Evolutionary conservation across 2,888 invertebrate species (phyloP), one percentile per base, ranked within the genome.

Genomic region (Campoplex nolae): DNA sequence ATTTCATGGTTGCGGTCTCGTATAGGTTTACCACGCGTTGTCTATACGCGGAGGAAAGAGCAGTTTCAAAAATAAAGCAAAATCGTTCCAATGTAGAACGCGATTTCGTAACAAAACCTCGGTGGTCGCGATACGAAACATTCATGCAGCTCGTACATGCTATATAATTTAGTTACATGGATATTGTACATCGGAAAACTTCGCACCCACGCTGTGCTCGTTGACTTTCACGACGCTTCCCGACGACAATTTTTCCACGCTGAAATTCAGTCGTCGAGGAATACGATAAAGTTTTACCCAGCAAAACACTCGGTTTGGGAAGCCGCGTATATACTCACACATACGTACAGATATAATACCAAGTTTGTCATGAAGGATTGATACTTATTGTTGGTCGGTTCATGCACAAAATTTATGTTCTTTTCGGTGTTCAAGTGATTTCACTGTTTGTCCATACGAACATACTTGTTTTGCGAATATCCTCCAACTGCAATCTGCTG

Each of bases 1-100:
- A 92, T 92, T 93, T 92, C 91, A 93, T 91, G 89, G 89, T 88
- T 80, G 74, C 76, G 84, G 51, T 73, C 74, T 54, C 38, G 73
- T 54, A 65, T 48, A 38, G n/a, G 32, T 71, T 38, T 48, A 83
- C 45, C 48, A 18, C 67, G 13, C 51, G 32, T 78, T 84, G 16
- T 62, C 71, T 51, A 48, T 48, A 13, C 56, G 48, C 18, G 3
- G n/a, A 68, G 28, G 35, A 42, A 45, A 45, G 42, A 68, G 56
- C 28, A 56, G 78, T 67, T 56, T 16, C 16, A 28, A 78, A 78
- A 78, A 78, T 38, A 68, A 28, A 51, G 35, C 51, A 77, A 48
- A 32, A 35, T 23, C 23, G 67, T 77, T 16, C 13, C 67, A 65
- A 77, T 67, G 51, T 32, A 42, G 18, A 35, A 76, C 35, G 16